Evolutionary conservation across 2,797 vertebrate species (phyloP).

Genomic region (Poliocrania exsul): DNA sequence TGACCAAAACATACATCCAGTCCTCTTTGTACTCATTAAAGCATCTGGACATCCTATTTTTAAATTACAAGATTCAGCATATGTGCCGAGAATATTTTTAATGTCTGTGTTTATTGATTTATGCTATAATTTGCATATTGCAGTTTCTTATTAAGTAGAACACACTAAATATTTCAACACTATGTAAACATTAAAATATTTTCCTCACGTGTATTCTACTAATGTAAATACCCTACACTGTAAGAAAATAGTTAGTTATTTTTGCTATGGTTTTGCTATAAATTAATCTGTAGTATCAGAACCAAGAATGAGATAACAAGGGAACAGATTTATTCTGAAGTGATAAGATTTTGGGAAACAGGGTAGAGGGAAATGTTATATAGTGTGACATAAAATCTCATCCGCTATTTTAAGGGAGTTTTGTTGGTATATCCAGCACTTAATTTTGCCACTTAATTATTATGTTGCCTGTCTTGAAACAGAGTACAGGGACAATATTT

Average conservation of each 20-base stretch:
- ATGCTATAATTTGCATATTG: not conserved
- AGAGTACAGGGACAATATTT: not conserved
- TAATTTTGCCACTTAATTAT: not conserved
- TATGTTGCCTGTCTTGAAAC: not conserved
- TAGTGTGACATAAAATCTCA: not conserved
- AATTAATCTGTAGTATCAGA: not conserved
- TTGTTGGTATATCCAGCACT: not conserved
- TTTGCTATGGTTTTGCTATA: not conserved
- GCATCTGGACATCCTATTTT: not conserved
- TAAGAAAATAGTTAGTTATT: not conserved
- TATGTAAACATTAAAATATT: not conserved
- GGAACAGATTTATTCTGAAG: not conserved
- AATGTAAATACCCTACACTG: not conserved
- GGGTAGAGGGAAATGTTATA: not conserved
- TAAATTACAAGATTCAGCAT: not conserved
- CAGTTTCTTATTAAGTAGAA: not conserved
- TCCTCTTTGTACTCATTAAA: not conserved
- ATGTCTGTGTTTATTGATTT: not conserved
- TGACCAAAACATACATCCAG: not conserved
- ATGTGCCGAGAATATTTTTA: not conserved
- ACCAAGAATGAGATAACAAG: not conserved
- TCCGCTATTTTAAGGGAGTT: not conserved
- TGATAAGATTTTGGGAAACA: not conserved
- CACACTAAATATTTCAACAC: not conserved
- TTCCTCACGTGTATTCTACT: not conserved